Evolutionary conservation across 1,140 invertebrate genomes (phyloP).

Genomic region (Drosophila micromelanica): DNA sequence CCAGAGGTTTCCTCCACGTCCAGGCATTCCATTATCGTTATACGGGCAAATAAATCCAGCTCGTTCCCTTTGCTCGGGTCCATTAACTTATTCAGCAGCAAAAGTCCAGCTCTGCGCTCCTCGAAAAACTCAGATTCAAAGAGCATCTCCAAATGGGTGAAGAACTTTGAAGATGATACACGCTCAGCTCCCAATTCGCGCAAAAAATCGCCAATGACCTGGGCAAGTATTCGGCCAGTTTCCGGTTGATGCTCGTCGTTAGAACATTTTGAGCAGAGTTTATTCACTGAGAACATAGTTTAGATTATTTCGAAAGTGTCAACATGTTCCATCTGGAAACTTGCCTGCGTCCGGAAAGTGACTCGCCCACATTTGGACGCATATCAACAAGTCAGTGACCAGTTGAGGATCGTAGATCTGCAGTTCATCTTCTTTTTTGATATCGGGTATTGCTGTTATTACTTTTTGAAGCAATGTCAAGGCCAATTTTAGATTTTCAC

Average conservation of each 20-base stretch:
- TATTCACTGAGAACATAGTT: not conserved
- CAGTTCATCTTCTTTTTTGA: not conserved
- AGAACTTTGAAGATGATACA: conserved; percentile 11
- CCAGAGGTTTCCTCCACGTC: conserved; percentile 87
- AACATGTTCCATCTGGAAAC: conserved; percentile 9
- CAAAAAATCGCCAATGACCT: conserved; percentile 52
- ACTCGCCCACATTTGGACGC: not conserved
- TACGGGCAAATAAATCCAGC: conserved; percentile 49
- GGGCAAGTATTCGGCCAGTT: conserved; percentile 39
- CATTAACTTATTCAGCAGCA: conserved; percentile 49
- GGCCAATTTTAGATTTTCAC: conserved; percentile 9
- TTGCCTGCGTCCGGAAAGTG: conserved; percentile 25
- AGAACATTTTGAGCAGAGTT: conserved; percentile 37
- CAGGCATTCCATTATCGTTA: conserved; percentile 85
- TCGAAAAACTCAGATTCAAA: conserved; percentile 47
- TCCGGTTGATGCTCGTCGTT: conserved; percentile 37
- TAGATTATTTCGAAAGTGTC: too few relatives aligned
- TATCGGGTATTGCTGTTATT: not conserved
- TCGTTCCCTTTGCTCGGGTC: not conserved
- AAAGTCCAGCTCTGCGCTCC: conserved; percentile 49
- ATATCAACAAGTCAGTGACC: not conserved
- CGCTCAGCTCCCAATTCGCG: conserved; percentile 32
- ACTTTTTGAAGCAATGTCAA: conserved; percentile 10
- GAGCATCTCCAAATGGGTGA: conserved; percentile 14
- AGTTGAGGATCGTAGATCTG: not conserved